These are phyloP conservation scores for Porites lutea DNA, from an alignment of 64 coral and sea anemone species.

Conservation along the genomic window DNA sequence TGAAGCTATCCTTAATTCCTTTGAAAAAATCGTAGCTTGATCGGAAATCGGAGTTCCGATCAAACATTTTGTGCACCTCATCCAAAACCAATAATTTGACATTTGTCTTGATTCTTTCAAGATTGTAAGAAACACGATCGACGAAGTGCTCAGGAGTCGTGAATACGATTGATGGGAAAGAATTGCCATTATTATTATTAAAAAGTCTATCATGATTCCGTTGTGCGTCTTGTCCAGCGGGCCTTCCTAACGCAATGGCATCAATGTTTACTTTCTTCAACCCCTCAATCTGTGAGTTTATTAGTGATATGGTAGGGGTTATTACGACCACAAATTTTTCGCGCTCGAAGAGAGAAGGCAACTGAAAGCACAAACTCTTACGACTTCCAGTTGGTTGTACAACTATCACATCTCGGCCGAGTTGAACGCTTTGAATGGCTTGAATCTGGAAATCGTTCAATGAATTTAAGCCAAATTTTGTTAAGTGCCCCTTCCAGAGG, in stretches of 20 bases:
- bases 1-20: constrained; percentile 32
- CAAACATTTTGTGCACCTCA: constrained; percentile 72
- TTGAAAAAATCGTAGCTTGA: constrained; percentile 33
- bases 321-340: constrained; percentile 6
- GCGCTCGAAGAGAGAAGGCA: constrained; percentile 56
- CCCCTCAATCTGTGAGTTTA: constrained; percentile 18
- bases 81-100: constrained; percentile 65
- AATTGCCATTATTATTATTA: neutral
- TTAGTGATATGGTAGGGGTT: constrained; percentile 35
- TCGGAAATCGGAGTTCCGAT: constrained; percentile 55
- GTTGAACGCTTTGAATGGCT: constrained; percentile 24
- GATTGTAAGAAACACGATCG: neutral
- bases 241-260: constrained; percentile 1
- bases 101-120: neutral
- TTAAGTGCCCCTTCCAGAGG: constrained; percentile 15
- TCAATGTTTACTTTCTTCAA: neutral
- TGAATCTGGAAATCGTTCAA: constrained; percentile 46
- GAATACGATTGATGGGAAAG: constrained; percentile 35
- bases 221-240: neutral
- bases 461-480: constrained; percentile 34
- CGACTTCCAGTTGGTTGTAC: constrained; percentile 42
- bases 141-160: constrained; percentile 47
- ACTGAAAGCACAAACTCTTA: constrained; percentile 55
- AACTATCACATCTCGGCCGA: constrained; percentile 13
- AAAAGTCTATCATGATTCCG: constrained; percentile 22